These are phyloP conservation scores for Chiloscyllium plagiosum DNA, from an alignment of 2,113 vertebrate species.

Conservation along the genomic window DNA sequence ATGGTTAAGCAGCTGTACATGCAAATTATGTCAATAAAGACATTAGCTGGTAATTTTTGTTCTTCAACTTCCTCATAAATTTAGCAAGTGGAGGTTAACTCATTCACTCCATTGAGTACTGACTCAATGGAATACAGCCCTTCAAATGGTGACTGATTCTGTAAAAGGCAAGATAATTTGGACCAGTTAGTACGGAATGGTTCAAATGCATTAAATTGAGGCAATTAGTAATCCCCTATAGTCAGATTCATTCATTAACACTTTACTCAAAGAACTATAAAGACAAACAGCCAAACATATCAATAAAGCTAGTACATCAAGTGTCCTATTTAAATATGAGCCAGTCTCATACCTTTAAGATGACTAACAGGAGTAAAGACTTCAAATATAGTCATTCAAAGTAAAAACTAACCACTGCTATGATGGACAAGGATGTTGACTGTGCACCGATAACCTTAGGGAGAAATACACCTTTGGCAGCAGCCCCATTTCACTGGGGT, in stretches of 20 bases:
- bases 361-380: not conserved
- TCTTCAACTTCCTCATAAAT: not conserved
- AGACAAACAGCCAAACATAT: not conserved
- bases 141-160: not conserved
- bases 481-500: not conserved
- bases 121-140: not conserved
- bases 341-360: not conserved
- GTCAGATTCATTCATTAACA: not conserved
- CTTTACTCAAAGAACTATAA: not conserved
- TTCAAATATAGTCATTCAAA: not conserved
- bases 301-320: not conserved
- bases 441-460: not conserved
- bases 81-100: not conserved
- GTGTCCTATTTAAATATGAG: not conserved
- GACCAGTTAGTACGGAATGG: not conserved
- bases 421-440: no score
- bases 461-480: not conserved
- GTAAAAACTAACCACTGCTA: not conserved
- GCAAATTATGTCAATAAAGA: not conserved
- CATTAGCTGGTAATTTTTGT: not conserved
- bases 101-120: not conserved
- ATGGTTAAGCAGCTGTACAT: not conserved
- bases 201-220: not conserved
- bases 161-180: not conserved
- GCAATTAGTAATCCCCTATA: not conserved